Conservation (phyloP, 2,797 vertebrate species). For the Hapalemur alaotrensis region DNA sequence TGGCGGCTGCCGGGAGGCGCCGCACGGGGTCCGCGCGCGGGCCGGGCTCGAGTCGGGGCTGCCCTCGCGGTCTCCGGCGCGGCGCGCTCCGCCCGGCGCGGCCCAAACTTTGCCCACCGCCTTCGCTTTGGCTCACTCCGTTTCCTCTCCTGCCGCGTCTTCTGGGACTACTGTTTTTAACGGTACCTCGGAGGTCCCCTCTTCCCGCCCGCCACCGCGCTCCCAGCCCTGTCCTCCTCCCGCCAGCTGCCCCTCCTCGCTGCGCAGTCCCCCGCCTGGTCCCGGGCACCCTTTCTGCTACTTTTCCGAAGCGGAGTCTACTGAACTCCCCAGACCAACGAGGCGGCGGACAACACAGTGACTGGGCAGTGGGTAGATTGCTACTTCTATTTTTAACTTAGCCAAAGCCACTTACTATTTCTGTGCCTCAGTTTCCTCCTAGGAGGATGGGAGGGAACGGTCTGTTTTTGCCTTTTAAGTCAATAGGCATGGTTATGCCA, state of each 20-base stretch:
- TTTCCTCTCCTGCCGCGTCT: not conserved
- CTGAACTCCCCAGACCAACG: not conserved
- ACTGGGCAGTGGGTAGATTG: not conserved
- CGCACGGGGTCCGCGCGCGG: not conserved
- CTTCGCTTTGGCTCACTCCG: not conserved
- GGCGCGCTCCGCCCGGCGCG: not conserved
- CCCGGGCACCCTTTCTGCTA: not conserved
- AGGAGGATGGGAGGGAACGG: not conserved
- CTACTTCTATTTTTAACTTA: not conserved
- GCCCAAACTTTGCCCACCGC: constrained; percentile 28
- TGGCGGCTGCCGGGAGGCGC: not conserved
- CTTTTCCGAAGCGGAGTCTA: not conserved
- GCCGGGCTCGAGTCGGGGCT: not conserved
- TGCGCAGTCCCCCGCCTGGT: not conserved
- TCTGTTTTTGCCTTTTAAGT: not conserved
- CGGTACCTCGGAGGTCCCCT: not conserved
- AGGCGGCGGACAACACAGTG: not conserved
- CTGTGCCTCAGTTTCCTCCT: constrained; percentile 16
- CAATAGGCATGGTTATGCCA: not conserved
- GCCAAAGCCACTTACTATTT: not conserved
- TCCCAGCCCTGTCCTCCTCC: not conserved
- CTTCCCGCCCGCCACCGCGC: not conserved
- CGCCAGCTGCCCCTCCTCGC: not conserved
- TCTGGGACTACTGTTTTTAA: not conserved
- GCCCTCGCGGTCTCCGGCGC: not conserved